Evolutionary conservation across 2,113 vertebrate species (phyloP).

Genomic region (Lepisosteus oculatus): DNA sequence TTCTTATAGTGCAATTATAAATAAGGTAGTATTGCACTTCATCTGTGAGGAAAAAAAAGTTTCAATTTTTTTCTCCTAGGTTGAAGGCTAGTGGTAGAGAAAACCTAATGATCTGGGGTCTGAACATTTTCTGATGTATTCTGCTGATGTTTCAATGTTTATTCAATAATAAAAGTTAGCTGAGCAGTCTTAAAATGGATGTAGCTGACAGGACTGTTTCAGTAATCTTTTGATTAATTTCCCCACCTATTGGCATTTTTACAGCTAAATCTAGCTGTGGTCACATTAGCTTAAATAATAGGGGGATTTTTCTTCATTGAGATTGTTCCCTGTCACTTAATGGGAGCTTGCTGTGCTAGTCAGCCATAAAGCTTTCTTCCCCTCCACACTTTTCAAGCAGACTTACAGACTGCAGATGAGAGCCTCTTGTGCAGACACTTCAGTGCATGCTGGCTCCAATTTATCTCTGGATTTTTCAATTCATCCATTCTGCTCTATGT

Average conservation of each 20-base stretch:
- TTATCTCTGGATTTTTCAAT: slow-evolving; percentile 10
- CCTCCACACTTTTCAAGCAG: background rate
- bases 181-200: background rate
- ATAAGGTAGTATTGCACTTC: no score
- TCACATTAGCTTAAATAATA: slow-evolving; percentile 1
- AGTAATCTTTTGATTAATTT: slow-evolving; percentile 1
- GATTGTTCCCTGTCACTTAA: slow-evolving; percentile 4
- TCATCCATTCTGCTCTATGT: slow-evolving; percentile 1
- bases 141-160: background rate
- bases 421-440: background rate
- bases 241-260: background rate
- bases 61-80: no score
- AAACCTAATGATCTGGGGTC: slow-evolving; percentile 1
- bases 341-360: background rate
- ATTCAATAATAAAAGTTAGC: background rate
- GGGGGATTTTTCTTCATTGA: slow-evolving; percentile 5
- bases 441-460: background rate
- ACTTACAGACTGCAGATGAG: background rate
- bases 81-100: no score
- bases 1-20: no score
- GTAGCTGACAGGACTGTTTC: background rate
- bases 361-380: background rate
- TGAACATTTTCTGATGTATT: background rate
- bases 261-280: background rate
- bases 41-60: no score